These are phyloP conservation scores for Mizuhopecten yessoensis DNA, from an alignment of 1,140 invertebrate species.

Conservation along the genomic window DNA sequence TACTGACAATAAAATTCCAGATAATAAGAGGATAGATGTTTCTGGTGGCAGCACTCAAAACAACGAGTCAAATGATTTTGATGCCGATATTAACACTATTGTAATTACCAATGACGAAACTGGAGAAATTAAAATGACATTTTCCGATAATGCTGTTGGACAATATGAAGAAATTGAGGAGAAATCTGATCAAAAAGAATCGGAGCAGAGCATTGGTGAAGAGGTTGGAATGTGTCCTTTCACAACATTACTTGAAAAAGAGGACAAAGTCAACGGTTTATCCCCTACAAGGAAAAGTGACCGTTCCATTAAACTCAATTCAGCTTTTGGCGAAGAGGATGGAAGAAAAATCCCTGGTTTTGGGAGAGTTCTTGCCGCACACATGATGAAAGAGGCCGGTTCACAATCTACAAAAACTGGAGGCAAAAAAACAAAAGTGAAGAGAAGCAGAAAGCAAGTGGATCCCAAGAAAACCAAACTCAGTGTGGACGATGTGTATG, in stretches of 20 bases:
- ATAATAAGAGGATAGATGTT: neutral
- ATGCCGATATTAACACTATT: neutral
- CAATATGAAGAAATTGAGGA: constrained; percentile 33
- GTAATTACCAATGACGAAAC: neutral
- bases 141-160: neutral
- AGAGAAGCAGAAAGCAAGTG: constrained; percentile 17
- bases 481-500: neutral
- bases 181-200: neutral
- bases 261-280: neutral
- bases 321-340: neutral
- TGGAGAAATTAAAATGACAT: neutral
- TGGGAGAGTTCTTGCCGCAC: neutral
- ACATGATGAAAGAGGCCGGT: neutral
- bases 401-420: neutral
- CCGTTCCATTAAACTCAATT: neutral
- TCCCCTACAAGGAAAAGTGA: neutral
- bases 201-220: neutral
- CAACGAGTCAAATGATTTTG: neutral
- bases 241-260: neutral
- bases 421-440: neutral
- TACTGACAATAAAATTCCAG: neutral
- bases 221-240: neutral
- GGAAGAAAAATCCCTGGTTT: neutral
- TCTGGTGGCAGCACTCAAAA: neutral
- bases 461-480: constrained; percentile 4